A percentile compares a stretch with the other conserved stretches of the same genome.
Evolutionary conservation across 64 coral and sea anemone species (phyloP).

Genomic region (Acropora tenuis): DNA sequence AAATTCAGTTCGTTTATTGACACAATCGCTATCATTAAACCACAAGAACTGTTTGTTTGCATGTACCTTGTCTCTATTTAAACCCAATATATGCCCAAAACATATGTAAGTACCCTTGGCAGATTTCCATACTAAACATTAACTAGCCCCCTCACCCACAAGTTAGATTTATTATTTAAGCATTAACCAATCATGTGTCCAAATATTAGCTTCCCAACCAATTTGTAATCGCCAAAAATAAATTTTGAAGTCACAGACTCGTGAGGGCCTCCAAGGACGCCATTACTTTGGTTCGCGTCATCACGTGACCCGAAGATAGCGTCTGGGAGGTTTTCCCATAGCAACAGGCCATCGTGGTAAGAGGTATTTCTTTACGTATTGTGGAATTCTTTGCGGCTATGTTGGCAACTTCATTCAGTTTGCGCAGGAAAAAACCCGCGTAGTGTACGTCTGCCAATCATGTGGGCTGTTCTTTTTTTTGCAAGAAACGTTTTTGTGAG

Average conservation of each 20-base stretch:
- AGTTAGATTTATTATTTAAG: background rate
- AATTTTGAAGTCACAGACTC: background rate
- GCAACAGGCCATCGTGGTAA: constrained; percentile 4
- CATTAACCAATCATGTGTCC: background rate
- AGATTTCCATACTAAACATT: background rate
- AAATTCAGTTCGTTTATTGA: background rate
- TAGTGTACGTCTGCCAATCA: too few relatives aligned
- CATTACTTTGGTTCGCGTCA: background rate
- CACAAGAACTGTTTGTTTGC: background rate
- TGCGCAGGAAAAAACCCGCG: too few relatives aligned
- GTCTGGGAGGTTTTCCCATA: background rate
- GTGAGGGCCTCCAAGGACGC: background rate
- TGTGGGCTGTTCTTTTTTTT: too few relatives aligned
- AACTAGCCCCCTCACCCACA: background rate
- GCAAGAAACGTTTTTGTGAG: too few relatives aligned
- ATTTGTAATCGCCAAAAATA: background rate
- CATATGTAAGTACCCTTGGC: background rate
- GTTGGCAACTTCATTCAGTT: too few relatives aligned
- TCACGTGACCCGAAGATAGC: background rate
- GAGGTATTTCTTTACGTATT: too few relatives aligned
- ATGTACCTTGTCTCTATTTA: background rate
- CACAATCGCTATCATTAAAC: background rate
- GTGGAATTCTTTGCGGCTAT: too few relatives aligned
- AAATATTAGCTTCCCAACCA: background rate
- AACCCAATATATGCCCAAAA: constrained; percentile 6